These are phyloP conservation scores for Tympanuchus pallidicinctus DNA, from an alignment of 2,113 vertebrate genomes.

Conservation along the genomic window DNA sequence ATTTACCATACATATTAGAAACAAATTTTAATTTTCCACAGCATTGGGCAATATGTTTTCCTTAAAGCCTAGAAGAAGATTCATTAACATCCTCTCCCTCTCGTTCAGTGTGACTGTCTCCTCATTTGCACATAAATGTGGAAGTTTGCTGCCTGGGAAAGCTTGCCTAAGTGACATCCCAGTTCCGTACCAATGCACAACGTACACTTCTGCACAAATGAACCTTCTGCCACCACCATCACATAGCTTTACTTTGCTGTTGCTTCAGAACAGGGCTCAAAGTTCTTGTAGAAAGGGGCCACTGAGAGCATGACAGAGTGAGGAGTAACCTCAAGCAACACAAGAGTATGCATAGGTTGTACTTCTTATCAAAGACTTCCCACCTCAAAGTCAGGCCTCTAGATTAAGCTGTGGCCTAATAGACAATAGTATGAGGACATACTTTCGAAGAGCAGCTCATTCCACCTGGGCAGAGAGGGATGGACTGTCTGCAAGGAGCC, in stretches of 20 bases:
- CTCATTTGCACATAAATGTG: constrained; percentile 71
- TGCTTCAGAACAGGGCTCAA: not conserved
- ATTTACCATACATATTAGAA: constrained; percentile 69
- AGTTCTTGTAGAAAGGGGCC: not conserved
- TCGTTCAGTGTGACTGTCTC: constrained; percentile 28
- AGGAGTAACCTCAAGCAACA: not conserved
- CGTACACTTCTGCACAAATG: not conserved
- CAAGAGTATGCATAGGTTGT: not conserved
- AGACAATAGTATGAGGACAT: not conserved
- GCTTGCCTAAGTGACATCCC: not conserved
- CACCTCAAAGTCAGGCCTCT: not conserved
- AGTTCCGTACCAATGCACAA: not conserved
- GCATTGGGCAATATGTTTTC: constrained; percentile 71
- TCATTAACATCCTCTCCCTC: constrained; percentile 60
- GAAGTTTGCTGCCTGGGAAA: constrained; percentile 45
- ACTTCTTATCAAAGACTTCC: not conserved
- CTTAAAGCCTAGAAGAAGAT: constrained; percentile 69
- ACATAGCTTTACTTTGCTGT: not conserved
- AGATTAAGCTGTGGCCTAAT: not conserved
- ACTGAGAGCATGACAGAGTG: not conserved
- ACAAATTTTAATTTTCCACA: constrained; percentile 77
- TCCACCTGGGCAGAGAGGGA: not conserved
- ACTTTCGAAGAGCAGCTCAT: not conserved
- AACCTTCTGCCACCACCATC: not conserved
- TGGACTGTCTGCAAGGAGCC: not conserved